Base-by-base conservation (phyloP, 1,140 invertebrate genomes). In the Calephelis nemesis region DNA sequence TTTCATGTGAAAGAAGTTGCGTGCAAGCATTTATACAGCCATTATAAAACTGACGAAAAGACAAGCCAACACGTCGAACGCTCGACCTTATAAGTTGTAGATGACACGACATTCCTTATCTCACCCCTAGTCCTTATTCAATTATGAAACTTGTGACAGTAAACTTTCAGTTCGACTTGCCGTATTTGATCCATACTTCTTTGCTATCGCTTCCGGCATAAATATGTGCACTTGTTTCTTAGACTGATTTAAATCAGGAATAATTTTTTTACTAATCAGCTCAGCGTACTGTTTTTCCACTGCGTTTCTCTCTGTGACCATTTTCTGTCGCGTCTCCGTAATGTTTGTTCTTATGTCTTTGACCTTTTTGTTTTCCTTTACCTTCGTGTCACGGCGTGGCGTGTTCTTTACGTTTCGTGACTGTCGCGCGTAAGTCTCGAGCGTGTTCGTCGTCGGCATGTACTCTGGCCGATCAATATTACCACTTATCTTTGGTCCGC, bases 171-270 rank as follows among this genome's bases (percentile, higher is more conserved):
- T 73, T 63, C 78, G 77, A 63, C 81, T 85, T 2, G 78, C 74
- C 0, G 70, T 45, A 13, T 72, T 81, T 0, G 84, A 81, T 7
- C 63, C 71, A 4, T 70, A 58, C 68, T 89, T 92, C 74, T 93
- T 93, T 7, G 90, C 86, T 48, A 94, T 82, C 12, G 76, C 71
- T 74, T 92, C 93, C 0, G 95, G 95, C 91, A 95, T 94, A 73
- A 95, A 95, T 62, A 96, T 94, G 74, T 96, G 95, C 11, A 96
- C 87, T 77, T 95, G 94, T 72, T 92, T 89, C 77, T 92, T 93
- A 7, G 79, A 78, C 71, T 85, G 88, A 19, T 73, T 75, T 9
- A 86, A 62, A 64, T 89, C 83, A 0, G 87, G 87, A 66, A 91
- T 87, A 48, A 92, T 72, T 75, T 92, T 92, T 67, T 91, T 91